phyloP scores from a whole-genome alignment of 2,888 invertebrate species.

The Thecocarcelia acutangulata region DNA sequence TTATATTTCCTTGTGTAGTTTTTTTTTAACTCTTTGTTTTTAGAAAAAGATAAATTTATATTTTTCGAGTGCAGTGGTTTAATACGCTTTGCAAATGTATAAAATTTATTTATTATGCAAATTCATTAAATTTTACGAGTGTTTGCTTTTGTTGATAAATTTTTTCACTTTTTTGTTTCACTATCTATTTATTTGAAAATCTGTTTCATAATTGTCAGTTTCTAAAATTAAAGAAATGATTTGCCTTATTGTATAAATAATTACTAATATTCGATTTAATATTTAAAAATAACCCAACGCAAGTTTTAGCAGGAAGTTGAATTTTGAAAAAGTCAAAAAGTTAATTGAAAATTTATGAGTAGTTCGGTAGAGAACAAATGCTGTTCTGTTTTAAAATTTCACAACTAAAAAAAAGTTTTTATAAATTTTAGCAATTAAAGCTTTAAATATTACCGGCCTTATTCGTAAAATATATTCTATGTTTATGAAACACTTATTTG shows the following conservation, averaged over 20 bases:
- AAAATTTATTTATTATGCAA: background rate
- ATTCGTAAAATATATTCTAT: too few relatives aligned
- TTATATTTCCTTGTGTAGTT: constrained; percentile 38
- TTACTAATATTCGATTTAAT: constrained; percentile 9
- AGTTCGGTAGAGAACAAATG: too few relatives aligned
- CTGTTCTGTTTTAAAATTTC: too few relatives aligned
- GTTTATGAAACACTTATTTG: too few relatives aligned
- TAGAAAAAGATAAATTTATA: background rate
- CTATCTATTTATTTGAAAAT: constrained; percentile 46
- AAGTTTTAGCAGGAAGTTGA: background rate
- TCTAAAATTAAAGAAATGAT: constrained; percentile 8
- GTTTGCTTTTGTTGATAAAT: background rate
- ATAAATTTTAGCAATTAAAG: too few relatives aligned
- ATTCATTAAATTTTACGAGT: constrained; percentile 41
- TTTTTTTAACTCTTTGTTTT: constrained; percentile 8
- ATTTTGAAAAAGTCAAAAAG: too few relatives aligned
- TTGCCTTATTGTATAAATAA: constrained; percentile 13
- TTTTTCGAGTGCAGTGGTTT: constrained; percentile 2
- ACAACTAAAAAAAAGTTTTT: too few relatives aligned
- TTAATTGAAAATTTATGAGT: too few relatives aligned
- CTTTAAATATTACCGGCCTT: too few relatives aligned
- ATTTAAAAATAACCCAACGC: constrained; percentile 6
- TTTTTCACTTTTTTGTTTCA: constrained; percentile 6
- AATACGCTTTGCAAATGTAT: background rate
- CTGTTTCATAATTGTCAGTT: constrained; percentile 43